Evolutionary conservation across 2,797 vertebrate genomes (phyloP).

Genomic region (Molossus molossus): DNA sequence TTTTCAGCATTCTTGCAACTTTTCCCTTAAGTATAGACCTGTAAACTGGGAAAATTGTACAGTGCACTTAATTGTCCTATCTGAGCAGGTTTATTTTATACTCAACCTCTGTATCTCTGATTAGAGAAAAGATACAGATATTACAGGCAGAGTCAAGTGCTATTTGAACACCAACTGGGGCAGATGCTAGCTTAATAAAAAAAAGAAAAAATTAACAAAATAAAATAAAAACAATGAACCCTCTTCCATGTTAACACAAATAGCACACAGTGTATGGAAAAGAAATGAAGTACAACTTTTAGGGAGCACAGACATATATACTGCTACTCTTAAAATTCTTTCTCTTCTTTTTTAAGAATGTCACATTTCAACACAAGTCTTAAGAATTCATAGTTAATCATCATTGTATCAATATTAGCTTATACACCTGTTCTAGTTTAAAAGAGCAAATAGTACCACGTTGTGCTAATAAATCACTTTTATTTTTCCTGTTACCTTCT

Average conservation of each 20-base stretch:
- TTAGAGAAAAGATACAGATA: slow-evolving; percentile 93
- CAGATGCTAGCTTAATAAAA: slow-evolving; percentile 92
- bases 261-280: slow-evolving; percentile 92
- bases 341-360: slow-evolving; percentile 86
- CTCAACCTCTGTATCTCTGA: slow-evolving; percentile 94
- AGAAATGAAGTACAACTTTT: slow-evolving; percentile 90
- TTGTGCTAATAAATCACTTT: slow-evolving; percentile 90
- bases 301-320: slow-evolving; percentile 91
- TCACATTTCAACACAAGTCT: slow-evolving; percentile 91
- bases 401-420: slow-evolving; percentile 92
- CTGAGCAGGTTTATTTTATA: slow-evolving; percentile 96
- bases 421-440: slow-evolving; percentile 91
- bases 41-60: slow-evolving; percentile 99
- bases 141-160: slow-evolving; percentile 95
- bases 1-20: slow-evolving; percentile 93
- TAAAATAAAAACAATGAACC: slow-evolving; percentile 88
- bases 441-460: slow-evolving; percentile 90
- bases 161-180: slow-evolving; percentile 93
- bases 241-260: slow-evolving; percentile 93
- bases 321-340: slow-evolving; percentile 89
- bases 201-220: slow-evolving; percentile 88
- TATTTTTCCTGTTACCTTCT: slow-evolving; percentile 86
- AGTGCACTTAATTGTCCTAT: slow-evolving; percentile 98
- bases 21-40: slow-evolving; percentile 97
- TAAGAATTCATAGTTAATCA: slow-evolving; percentile 93